phyloP scores from a whole-genome alignment of 2,797 vertebrate genomes.

The Schizopygopsis malacanthus region DNA sequence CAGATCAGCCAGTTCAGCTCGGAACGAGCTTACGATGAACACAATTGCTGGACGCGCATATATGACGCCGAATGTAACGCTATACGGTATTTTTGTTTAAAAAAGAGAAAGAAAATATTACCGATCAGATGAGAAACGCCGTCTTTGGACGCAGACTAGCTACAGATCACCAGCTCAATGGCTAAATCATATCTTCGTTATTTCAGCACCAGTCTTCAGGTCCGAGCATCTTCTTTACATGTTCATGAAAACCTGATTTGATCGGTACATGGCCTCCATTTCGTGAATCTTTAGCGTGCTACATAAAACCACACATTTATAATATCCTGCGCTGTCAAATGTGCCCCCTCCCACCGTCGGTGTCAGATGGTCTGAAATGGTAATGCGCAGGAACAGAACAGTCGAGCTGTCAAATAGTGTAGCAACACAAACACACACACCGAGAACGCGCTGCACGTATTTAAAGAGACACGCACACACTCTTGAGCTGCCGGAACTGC shows the following conservation, averaged over 20 bases:
- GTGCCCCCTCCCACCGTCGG: conserved; percentile 41
- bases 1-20: not conserved
- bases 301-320: conserved; percentile 11
- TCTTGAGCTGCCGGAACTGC: not conserved
- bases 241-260: not conserved
- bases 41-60: conserved; percentile 3
- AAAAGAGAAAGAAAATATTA: not conserved
- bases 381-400: conserved; percentile 58
- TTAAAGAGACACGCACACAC: conserved; percentile 61
- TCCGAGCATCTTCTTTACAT: conserved; percentile 19
- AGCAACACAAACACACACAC: conserved; percentile 53
- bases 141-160: conserved; percentile 41
- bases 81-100: not conserved
- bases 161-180: conserved; percentile 33
- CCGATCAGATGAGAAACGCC: conserved; percentile 36
- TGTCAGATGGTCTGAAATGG: conserved; percentile 28
- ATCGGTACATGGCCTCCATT: conserved; percentile 27
- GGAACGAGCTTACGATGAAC: not conserved
- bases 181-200: conserved; percentile 48
- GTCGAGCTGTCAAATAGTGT: conserved; percentile 61
- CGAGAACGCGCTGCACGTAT: conserved; percentile 21
- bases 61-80: not conserved
- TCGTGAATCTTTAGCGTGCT: not conserved
- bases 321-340: conserved; percentile 19
- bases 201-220: conserved; percentile 34